Percentiles rank a stretch among this genome's conserved stretches.
Conservation (phyloP, 2,888 invertebrate species). For the Patella ulyssiponensis region DNA sequence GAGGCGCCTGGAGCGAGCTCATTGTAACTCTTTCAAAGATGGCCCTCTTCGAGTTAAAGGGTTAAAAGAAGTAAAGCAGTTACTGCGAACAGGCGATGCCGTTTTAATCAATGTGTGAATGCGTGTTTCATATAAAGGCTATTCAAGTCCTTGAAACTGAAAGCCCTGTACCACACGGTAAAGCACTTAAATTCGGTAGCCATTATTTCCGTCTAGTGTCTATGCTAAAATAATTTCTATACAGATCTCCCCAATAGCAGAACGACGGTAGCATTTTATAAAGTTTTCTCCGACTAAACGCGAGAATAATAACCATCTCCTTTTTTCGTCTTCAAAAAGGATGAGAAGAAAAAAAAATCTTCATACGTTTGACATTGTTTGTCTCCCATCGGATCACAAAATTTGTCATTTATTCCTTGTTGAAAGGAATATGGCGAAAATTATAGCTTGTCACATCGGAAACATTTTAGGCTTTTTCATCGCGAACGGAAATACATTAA, state of each 20-base stretch:
- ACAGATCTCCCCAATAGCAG: constrained; percentile 2
- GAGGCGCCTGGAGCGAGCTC: constrained; percentile 15
- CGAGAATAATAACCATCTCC: no score
- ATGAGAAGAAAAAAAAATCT: no score
- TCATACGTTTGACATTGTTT: no score
- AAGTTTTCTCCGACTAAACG: no score
- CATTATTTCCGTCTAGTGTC: constrained; percentile 7
- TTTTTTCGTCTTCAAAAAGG: no score
- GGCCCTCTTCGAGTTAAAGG: constrained; percentile 18
- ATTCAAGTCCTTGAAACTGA: constrained; percentile 7
- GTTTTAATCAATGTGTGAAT: constrained; percentile 23
- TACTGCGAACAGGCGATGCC: constrained; percentile 18
- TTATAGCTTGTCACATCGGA: no score
- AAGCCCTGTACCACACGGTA: constrained; percentile 7
- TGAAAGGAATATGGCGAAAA: no score
- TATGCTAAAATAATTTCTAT: constrained; percentile 4
- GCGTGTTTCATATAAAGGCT: constrained; percentile 12
- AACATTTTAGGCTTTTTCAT: no score
- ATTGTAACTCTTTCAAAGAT: constrained; percentile 25
- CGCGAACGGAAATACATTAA: no score
- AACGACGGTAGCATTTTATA: no score
- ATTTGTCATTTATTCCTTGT: no score
- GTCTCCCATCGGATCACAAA: no score
- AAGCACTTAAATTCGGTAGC: constrained; percentile 7
- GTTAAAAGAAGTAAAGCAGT: constrained; percentile 16